These are phyloP conservation scores for Hippocampus mohnikei DNA, from an alignment of 2,113 vertebrate genomes.

Conservation along the genomic window DNA sequence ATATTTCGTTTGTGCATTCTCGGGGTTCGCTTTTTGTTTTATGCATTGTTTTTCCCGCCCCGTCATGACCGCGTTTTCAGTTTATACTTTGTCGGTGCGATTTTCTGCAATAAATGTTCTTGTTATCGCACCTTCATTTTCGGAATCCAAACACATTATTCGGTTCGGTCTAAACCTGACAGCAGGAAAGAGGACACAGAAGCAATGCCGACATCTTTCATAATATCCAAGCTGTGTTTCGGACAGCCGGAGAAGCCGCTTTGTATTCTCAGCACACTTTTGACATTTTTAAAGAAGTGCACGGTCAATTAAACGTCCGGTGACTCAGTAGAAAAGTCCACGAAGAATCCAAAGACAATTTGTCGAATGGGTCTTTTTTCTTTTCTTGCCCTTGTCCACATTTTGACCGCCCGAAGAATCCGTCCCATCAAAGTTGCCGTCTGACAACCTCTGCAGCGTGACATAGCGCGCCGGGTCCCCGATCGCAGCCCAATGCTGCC, in stretches of 20 bases:
- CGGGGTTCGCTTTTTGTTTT: too few species aligned
- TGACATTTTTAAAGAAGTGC: conserved; percentile 48
- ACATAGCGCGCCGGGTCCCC: conserved; percentile 50
- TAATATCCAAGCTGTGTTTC: conserved; percentile 44
- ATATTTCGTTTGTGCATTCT: too few species aligned
- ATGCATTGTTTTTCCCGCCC: too few species aligned
- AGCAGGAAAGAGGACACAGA: background rate
- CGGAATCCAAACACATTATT: too few species aligned
- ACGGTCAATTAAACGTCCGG: conserved; percentile 25
- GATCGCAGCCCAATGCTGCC: conserved; percentile 69
- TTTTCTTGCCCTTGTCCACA: conserved; percentile 23
- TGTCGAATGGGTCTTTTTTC: conserved; percentile 21
- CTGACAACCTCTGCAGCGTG: conserved; percentile 44
- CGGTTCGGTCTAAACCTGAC: too few species aligned
- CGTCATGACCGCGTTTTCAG: too few species aligned
- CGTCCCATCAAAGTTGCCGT: conserved; percentile 47
- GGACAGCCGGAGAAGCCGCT: conserved; percentile 37
- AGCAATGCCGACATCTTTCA: too few species aligned
- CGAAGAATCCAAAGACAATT: conserved; percentile 44
- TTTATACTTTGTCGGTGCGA: too few species aligned
- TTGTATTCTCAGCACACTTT: conserved; percentile 52
- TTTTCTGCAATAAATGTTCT: too few species aligned
- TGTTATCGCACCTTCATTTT: too few species aligned
- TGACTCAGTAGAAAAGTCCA: conserved; percentile 42
- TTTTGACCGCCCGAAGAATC: conserved; percentile 30